These are phyloP conservation scores for Tachysurus fulvidraco DNA, from an alignment of 2,113 vertebrate species.

Conservation along the genomic window DNA sequence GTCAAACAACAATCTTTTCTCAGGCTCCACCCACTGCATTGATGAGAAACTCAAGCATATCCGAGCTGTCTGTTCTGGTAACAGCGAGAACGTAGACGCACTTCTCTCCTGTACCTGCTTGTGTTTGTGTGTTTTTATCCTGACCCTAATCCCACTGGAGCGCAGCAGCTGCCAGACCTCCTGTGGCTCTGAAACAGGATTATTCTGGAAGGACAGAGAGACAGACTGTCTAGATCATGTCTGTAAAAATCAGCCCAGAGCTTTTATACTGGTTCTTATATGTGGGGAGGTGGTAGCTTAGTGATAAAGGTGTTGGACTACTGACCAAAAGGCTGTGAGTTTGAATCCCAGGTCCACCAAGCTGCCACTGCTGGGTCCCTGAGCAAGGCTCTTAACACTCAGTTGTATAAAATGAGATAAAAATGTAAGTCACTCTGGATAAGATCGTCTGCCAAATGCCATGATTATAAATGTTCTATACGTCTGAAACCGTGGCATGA, in stretches of 20 bases:
- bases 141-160: conserved; percentile 6
- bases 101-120: background rate
- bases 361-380: no score
- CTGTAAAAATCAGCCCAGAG: background rate
- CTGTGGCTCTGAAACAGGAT: conserved; percentile 4
- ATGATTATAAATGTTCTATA: no score
- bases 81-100: no score
- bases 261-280: background rate
- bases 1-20: background rate
- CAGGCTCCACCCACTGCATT: background rate
- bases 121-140: background rate
- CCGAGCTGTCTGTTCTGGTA: background rate
- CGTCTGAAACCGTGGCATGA: background rate
- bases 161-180: background rate
- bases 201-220: background rate
- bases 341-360: no score
- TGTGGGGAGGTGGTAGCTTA: background rate
- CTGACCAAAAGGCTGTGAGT: no score
- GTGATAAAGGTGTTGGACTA: no score
- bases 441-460: no score
- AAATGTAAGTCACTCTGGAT: no score
- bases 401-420: no score
- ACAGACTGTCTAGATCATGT: background rate
- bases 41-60: background rate
- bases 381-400: no score